phyloP scores from a whole-genome alignment of 2,113 vertebrate species.

The Elaphurus davidianus region DNA sequence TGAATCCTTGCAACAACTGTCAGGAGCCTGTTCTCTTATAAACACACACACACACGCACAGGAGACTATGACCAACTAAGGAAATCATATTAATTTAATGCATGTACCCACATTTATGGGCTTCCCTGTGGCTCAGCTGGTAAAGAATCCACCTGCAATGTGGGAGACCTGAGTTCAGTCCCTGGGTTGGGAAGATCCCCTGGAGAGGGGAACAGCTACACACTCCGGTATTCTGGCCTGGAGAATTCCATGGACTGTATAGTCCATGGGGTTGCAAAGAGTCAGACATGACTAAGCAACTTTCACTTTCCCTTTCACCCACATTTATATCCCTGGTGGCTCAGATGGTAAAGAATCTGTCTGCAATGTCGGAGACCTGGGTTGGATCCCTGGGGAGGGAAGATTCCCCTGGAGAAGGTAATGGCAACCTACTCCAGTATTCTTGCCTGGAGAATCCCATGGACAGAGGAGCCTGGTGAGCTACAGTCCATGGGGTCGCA shows the following conservation, averaged over 20 bases:
- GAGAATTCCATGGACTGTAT: not conserved
- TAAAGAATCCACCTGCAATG: not conserved
- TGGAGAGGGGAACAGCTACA: not conserved
- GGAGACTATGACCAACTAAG: not conserved
- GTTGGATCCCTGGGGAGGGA: not conserved
- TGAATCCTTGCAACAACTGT: slow-evolving; percentile 35
- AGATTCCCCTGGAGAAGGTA: not conserved
- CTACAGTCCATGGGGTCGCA: not conserved
- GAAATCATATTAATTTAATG: not conserved
- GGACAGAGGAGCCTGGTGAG: not conserved
- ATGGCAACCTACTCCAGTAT: not conserved
- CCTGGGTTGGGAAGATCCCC: not conserved
- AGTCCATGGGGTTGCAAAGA: not conserved
- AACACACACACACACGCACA: not conserved
- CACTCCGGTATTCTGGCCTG: not conserved
- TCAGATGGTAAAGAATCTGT: not conserved
- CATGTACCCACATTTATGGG: not conserved
- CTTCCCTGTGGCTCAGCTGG: not conserved
- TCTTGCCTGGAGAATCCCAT: not conserved
- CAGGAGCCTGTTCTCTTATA: not conserved
- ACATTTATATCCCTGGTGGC: not conserved
- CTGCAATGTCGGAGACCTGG: not conserved
- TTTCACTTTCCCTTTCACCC: not conserved
- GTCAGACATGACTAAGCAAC: not conserved
- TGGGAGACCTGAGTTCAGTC: not conserved